These are phyloP conservation scores for Chiloscyllium punctatum DNA, from an alignment of 2,797 vertebrate species.

Conservation along the genomic window DNA sequence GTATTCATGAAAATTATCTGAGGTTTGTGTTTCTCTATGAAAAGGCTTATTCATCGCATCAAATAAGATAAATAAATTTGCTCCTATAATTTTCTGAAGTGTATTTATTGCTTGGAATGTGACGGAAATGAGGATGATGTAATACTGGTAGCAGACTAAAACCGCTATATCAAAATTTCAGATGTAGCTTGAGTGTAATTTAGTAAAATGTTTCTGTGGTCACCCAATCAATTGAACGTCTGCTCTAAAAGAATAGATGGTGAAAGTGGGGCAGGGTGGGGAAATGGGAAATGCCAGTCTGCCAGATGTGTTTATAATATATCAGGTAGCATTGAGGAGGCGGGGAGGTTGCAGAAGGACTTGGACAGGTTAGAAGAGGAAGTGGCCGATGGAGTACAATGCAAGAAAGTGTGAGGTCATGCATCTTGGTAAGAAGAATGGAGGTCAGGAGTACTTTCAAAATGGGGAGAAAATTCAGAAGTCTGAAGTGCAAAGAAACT, in stretches of 20 bases:
- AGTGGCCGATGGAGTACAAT: too few relatives aligned
- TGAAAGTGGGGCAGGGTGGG: background rate
- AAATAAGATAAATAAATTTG: background rate
- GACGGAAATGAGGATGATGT: background rate
- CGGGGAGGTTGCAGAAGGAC: too few relatives aligned
- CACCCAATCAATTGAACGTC: background rate
- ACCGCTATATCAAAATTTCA: background rate
- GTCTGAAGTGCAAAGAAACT: too few relatives aligned
- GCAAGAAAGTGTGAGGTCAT: too few relatives aligned
- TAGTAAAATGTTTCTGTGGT: background rate
- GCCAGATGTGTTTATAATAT: background rate
- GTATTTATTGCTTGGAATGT: background rate
- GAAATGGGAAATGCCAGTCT: background rate
- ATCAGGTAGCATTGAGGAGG: too few relatives aligned
- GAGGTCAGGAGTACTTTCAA: too few relatives aligned
- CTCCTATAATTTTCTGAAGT: background rate
- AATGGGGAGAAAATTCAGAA: too few relatives aligned
- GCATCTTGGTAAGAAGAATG: too few relatives aligned
- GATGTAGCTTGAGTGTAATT: background rate
- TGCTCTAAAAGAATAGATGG: background rate
- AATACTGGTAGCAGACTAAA: background rate
- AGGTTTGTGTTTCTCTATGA: background rate
- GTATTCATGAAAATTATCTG: background rate
- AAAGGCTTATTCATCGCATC: background rate
- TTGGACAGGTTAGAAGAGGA: too few relatives aligned